Percentiles rank a stretch among this genome's conserved stretches.
Conservation (phyloP, 2,113 vertebrate species). For the Burhinus oedicnemus region DNA sequence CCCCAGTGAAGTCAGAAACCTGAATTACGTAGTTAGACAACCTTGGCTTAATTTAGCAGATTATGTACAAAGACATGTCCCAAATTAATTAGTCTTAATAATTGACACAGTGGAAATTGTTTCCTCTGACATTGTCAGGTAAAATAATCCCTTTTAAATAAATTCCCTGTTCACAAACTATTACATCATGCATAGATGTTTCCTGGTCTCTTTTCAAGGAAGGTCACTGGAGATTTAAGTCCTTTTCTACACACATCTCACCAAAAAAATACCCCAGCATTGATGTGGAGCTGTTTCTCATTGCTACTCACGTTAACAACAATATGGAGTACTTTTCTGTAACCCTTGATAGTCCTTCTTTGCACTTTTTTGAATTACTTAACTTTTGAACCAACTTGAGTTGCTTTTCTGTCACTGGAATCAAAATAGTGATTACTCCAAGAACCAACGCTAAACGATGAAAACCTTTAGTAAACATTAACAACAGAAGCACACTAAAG, state of each 20-base stretch:
- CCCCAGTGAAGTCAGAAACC: background rate
- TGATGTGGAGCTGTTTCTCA: background rate
- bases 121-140: background rate
- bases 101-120: background rate
- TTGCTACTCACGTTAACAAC: background rate
- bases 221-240: background rate
- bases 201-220: conserved; percentile 19
- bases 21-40: background rate
- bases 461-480: background rate
- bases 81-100: background rate
- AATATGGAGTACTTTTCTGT: background rate
- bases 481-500: background rate
- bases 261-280: background rate
- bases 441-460: fast-evolving
- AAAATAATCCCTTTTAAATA: background rate
- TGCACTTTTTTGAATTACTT: background rate
- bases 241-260: background rate
- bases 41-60: background rate
- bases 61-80: background rate
- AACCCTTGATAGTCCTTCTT: background rate
- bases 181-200: conserved; percentile 32
- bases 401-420: background rate
- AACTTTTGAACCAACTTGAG: background rate
- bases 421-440: background rate
- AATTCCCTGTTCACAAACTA: background rate